phyloP scores from a whole-genome alignment of 1,140 invertebrate species.

The Euglossa dilemma region DNA sequence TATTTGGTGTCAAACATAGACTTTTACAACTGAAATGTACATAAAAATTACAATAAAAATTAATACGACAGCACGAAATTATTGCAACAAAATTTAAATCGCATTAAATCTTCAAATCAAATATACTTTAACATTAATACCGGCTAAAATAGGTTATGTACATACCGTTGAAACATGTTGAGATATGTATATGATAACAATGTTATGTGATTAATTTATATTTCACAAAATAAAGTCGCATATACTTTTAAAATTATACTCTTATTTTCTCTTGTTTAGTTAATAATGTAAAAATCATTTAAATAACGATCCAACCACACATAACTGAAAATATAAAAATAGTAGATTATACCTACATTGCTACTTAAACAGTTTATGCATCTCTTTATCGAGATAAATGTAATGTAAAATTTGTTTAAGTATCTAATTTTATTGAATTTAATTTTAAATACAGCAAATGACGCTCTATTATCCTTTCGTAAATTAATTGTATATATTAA shows the following conservation, averaged over 20 bases:
- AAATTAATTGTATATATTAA: not conserved
- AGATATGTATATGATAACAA: not conserved
- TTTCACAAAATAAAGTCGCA: not conserved
- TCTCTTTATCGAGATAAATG: not conserved
- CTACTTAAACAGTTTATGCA: too few relatives aligned
- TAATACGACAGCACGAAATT: not conserved
- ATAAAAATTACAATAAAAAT: not conserved
- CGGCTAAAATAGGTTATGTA: not conserved
- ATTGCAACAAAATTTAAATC: not conserved
- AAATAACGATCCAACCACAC: not conserved
- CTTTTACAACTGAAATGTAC: conserved; percentile 33
- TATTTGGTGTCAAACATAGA: conserved; percentile 33
- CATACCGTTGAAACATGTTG: conserved; percentile 54
- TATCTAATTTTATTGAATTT: not conserved
- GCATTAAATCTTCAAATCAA: not conserved
- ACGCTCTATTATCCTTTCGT: not conserved
- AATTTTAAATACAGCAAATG: not conserved
- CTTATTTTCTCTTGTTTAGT: not conserved
- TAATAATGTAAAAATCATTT: not conserved
- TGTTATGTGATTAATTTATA: not conserved
- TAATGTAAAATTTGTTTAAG: not conserved
- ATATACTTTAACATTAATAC: not conserved
- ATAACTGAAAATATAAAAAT: not conserved
- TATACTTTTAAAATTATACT: not conserved
- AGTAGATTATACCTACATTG: not conserved